Evolutionary conservation across 2,888 invertebrate genomes (phyloP).

Genomic region (Cryptocephalus moraei): DNA sequence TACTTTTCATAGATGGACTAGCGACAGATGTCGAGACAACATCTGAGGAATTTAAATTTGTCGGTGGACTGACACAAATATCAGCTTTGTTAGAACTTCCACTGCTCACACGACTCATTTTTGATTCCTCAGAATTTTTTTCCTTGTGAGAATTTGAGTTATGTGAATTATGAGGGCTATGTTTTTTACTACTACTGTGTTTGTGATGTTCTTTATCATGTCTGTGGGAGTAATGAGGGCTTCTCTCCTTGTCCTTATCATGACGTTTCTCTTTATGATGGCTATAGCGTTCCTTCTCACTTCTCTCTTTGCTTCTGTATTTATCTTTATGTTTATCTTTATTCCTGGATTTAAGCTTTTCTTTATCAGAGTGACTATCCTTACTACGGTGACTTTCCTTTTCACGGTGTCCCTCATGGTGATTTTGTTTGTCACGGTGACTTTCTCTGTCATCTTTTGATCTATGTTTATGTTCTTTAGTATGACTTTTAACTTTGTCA

Average conservation of each 20-base stretch:
- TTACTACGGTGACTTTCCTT: too few species aligned
- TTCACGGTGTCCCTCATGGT: slow-evolving; percentile 1
- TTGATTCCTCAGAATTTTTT: slow-evolving; percentile 7
- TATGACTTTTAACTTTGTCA: slow-evolving; percentile 19
- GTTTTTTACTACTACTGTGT: slow-evolving; percentile 16
- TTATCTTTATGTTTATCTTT: slow-evolving; percentile 22
- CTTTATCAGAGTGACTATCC: slow-evolving; percentile 4
- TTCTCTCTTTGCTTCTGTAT: slow-evolving; percentile 21
- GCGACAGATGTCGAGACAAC: slow-evolving; percentile 3
- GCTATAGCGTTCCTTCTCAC: slow-evolving; percentile 3
- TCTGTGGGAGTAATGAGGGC: slow-evolving; percentile 19
- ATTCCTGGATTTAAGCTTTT: slow-evolving; percentile 15
- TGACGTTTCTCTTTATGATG: slow-evolving; percentile 17
- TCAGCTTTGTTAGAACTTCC: slow-evolving; percentile 4
- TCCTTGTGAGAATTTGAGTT: slow-evolving; percentile 17
- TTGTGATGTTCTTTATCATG: slow-evolving; percentile 18
- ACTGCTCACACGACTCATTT: slow-evolving; percentile 5
- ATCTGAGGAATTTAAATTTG: slow-evolving; percentile 1
- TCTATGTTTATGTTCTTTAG: slow-evolving; percentile 15
- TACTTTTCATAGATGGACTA: slow-evolving; percentile 2
- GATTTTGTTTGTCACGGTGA: slow-evolving; percentile 7
- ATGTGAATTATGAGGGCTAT: slow-evolving; percentile 11
- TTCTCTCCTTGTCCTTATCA: slow-evolving; percentile 18
- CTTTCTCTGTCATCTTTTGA: slow-evolving; percentile 9
- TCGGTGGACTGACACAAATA: slow-evolving; percentile 1